Base-by-base conservation (phyloP, 1,140 invertebrate species). In the Brachionus manjavacas region DNA sequence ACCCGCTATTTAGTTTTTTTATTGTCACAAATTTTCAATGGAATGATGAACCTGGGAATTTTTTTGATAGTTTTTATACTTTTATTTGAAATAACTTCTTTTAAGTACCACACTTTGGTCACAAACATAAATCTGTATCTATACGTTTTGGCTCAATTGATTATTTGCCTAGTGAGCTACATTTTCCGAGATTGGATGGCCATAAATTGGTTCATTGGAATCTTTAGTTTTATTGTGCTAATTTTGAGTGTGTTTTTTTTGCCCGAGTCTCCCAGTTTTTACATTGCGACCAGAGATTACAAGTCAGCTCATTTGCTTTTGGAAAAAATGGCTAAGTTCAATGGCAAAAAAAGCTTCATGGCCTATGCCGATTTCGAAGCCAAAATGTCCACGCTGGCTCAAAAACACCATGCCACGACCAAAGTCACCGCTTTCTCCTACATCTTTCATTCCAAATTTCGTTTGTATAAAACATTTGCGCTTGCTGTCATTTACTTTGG, bases 21-120 rank as follows among this genome's bases (percentile, higher is more conserved):
- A 12, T 6, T 76, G 4, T 35, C 16, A 12, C 72, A 76, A 76
- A 12, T 49, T 25, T 14, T 76, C 8, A 76, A 52, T 76, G 72
- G 72, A 23, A 49, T 35, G 23, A 49, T 76, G 43, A 76, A 76
- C 28, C 52, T 46, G 41, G 46, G 72, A 23, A 25, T 76, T 25
- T 76, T 76, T 49, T 49, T 39, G 6, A 76, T 76, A 12, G 20
- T 25, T 25, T 76, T 76, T 46, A 76, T 76, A 28, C 43, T 76
- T 11, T 76, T 76, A 76, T 49, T 76, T 14, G 72, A 76, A 76
- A 49, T 76, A 49, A 76, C 72, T 25, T 49, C 72, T 25, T 25
- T 28, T 20, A 76, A 76, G 25, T 49, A 76, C 20, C 39, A 49
- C 43, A 76, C 72, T 20, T 12, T 76, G 20, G 72, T 76, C 2